Percentiles rank a stretch among this genome's conserved stretches.
Conservation (phyloP, 2,113 vertebrate species). For the Sturnus vulgaris region DNA sequence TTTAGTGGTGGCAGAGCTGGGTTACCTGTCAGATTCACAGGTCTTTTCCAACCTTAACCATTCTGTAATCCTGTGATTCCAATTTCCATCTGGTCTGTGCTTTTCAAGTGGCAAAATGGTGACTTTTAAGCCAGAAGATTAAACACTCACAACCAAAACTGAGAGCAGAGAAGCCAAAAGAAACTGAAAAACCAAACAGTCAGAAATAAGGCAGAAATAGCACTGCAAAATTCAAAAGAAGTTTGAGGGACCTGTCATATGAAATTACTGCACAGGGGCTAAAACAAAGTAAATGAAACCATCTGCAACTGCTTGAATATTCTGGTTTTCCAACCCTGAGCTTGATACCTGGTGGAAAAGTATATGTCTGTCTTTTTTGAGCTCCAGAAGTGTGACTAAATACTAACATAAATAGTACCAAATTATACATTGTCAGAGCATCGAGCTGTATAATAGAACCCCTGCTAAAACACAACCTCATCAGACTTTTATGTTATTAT, state of each 20-base stretch:
- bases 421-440: conserved; percentile 17
- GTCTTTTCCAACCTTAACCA: not conserved
- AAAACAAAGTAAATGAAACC: not conserved
- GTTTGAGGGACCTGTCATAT: not conserved
- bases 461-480: not conserved
- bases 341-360: not conserved
- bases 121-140: not conserved
- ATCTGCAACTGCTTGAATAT: not conserved
- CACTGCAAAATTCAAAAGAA: not conserved
- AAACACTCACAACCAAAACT: not conserved
- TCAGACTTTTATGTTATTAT: conserved; percentile 11
- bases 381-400: conserved; percentile 36
- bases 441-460: not conserved
- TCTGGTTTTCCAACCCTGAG: not conserved
- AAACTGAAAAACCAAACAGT: not conserved
- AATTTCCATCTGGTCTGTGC: not conserved
- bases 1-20: not conserved
- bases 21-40: not conserved
- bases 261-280: not conserved
- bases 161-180: not conserved
- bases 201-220: not conserved
- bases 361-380: conserved; percentile 10
- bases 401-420: conserved; percentile 35
- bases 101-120: not conserved
- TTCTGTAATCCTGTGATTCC: not conserved